A percentile compares a stretch with the other conserved stretches of the same genome.
Conservation (phyloP, 2,113 vertebrate genomes). For the Alexandromys fortis region DNA sequence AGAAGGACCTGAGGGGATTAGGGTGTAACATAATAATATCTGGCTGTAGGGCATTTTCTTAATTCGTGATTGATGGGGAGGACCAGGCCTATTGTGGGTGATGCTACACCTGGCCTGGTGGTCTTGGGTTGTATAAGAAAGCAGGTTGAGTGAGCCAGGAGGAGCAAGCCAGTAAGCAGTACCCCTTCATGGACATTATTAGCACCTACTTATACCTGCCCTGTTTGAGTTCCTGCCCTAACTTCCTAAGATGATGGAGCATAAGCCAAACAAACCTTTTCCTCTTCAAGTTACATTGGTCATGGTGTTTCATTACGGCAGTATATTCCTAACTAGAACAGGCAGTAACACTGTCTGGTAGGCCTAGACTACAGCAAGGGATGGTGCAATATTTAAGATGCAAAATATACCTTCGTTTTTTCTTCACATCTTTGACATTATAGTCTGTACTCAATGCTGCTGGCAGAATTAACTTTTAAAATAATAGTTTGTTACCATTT, state of each 20-base stretch:
- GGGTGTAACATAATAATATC: not conserved
- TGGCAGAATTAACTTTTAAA: slow-evolving; percentile 5
- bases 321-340: not conserved
- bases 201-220: not conserved
- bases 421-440: slow-evolving; percentile 27
- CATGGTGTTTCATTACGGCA: not conserved
- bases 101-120: not conserved
- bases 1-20: not conserved
- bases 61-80: not conserved
- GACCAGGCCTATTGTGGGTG: not conserved
- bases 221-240: not conserved
- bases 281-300: not conserved
- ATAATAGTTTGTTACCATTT: slow-evolving; percentile 1
- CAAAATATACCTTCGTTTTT: slow-evolving; percentile 6
- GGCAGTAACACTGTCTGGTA: not conserved
- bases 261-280: not conserved
- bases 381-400: not conserved
- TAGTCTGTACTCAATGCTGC: not conserved
- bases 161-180: not conserved
- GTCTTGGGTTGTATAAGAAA: not conserved
- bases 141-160: not conserved
- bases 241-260: not conserved
- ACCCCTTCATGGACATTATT: not conserved
- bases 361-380: not conserved
- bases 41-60: not conserved